Conservation (phyloP, 2,888 invertebrate genomes). For the Reticulitermes lucifugus region DNA sequence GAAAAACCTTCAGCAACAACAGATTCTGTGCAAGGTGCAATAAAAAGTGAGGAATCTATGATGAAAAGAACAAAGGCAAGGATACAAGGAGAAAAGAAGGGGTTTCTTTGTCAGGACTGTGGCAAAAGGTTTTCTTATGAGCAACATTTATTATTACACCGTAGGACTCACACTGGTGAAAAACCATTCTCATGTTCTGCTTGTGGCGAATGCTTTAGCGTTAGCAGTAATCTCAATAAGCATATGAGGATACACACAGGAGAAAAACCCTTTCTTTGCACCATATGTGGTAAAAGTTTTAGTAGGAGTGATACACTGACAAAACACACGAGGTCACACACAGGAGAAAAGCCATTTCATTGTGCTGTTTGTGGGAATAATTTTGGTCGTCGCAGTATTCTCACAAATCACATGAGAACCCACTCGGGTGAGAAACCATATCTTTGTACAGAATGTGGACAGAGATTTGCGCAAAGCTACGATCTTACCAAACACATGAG, state of each 20-base stretch:
- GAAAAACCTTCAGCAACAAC: background rate
- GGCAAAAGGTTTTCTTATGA: slow-evolving; percentile 35
- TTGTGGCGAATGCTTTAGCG: slow-evolving; percentile 35
- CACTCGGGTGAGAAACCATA: slow-evolving; percentile 62
- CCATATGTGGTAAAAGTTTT: slow-evolving; percentile 35
- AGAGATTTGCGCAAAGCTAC: slow-evolving; percentile 61
- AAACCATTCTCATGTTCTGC: slow-evolving; percentile 43
- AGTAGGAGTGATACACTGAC: slow-evolving; percentile 18
- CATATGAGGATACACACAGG: slow-evolving; percentile 41
- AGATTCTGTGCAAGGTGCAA: background rate
- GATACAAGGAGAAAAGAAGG: slow-evolving; percentile 26
- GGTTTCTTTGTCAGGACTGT: slow-evolving; percentile 33
- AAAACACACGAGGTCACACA: slow-evolving; percentile 32
- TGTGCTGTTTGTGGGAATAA: slow-evolving; percentile 58
- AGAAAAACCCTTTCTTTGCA: slow-evolving; percentile 42
- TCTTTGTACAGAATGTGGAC: slow-evolving; percentile 61
- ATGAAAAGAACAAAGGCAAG: background rate
- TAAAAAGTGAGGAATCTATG: background rate
- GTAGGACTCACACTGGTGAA: slow-evolving; percentile 43
- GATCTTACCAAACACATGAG: slow-evolving; percentile 56
- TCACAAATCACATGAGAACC: slow-evolving; percentile 61
- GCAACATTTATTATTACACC: slow-evolving; percentile 14
- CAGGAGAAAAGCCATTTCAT: slow-evolving; percentile 42
- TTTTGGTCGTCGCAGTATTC: slow-evolving; percentile 59
- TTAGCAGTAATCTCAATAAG: slow-evolving; percentile 29